Evolutionary conservation across 2,888 invertebrate species (phyloP).

Genomic region (Ectemnius cavifrons): DNA sequence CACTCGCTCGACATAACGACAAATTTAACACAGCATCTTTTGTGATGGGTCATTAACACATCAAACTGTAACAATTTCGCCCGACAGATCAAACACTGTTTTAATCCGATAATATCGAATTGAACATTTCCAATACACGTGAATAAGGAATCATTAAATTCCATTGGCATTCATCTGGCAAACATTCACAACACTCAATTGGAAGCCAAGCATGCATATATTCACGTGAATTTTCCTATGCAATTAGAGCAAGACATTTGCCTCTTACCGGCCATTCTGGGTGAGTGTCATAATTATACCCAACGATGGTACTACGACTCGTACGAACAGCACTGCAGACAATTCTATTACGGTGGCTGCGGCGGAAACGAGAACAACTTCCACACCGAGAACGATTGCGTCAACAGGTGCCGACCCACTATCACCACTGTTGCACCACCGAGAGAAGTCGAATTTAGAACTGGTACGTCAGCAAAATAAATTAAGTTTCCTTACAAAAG

Average conservation of each 20-base stretch:
- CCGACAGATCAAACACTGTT: too few species aligned
- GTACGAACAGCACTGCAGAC: conserved; percentile 84
- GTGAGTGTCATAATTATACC: conserved; percentile 88
- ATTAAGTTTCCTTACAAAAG: not conserved
- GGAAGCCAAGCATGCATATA: not conserved
- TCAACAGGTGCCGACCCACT: conserved; percentile 81
- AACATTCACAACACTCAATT: conserved; percentile 84
- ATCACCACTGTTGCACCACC: conserved; percentile 77
- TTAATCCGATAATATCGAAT: too few species aligned
- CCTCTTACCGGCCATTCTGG: conserved; percentile 86
- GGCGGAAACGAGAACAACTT: conserved; percentile 95
- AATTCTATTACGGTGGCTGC: conserved; percentile 95
- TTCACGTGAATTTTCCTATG: conserved; percentile 9
- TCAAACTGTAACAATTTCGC: too few species aligned
- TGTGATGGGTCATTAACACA: too few species aligned
- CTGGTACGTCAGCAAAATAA: conserved; percentile 63
- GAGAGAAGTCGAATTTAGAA: conserved; percentile 66
- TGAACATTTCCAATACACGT: too few species aligned
- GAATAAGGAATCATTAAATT: too few species aligned
- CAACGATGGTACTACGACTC: conserved; percentile 92
- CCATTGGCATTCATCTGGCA: conserved; percentile 82
- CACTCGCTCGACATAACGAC: too few species aligned
- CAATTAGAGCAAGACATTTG: conserved; percentile 84
- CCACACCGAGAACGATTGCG: conserved; percentile 83
- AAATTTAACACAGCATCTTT: too few species aligned